Percentiles rank a stretch among this genome's conserved stretches.
Conservation (phyloP, 2,797 vertebrate genomes). For the Sylvia borin region DNA sequence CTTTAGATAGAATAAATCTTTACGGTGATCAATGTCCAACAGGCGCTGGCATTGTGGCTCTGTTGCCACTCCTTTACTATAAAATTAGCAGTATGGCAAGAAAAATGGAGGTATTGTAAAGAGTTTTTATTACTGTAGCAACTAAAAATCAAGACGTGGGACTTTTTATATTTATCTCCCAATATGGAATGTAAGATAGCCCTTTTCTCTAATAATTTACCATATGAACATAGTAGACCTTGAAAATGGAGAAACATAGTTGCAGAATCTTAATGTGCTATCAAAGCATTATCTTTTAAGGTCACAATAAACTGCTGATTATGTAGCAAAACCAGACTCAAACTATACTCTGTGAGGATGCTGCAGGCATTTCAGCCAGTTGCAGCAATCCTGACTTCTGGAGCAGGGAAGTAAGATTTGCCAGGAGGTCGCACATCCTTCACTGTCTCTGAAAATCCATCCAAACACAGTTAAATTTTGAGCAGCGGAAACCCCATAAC, state of each 20-base stretch:
- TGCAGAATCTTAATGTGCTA: neutral
- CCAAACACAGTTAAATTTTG: neutral
- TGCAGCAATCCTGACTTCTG: neutral
- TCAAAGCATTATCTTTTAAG: neutral
- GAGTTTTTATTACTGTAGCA: neutral
- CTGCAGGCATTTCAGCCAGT: neutral
- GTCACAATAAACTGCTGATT: neutral
- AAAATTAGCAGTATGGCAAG: neutral
- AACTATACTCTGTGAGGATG: neutral
- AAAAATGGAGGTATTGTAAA: neutral
- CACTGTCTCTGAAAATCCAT: neutral
- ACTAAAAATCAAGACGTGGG: neutral
- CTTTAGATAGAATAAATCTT: neutral
- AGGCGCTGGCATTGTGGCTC: neutral
- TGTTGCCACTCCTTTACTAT: neutral
- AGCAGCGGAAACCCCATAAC: neutral
- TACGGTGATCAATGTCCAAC: neutral
- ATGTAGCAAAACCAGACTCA: neutral
- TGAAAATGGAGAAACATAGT: neutral
- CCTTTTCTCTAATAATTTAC: neutral
- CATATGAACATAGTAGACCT: neutral
- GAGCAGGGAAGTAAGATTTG: neutral
- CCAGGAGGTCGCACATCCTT: neutral
- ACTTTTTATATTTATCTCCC: neutral
- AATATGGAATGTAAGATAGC: neutral